Conservation (phyloP, 1,140 invertebrate species). For the Megalopta genalis region DNA sequence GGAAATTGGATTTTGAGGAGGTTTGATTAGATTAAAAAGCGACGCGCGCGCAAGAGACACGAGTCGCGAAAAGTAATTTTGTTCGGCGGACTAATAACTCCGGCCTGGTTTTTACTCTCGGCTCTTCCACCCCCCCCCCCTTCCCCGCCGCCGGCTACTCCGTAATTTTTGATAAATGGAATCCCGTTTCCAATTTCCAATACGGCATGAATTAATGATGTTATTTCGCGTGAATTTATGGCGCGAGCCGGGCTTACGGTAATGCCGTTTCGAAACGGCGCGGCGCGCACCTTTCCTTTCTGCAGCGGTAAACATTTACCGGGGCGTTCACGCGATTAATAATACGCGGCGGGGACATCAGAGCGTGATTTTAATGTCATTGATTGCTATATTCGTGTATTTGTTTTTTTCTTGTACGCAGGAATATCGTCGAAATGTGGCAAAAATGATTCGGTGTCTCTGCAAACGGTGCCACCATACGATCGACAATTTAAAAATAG, state of each 20-base stretch:
- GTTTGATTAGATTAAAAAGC: constrained; percentile 46
- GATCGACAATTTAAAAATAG: no score
- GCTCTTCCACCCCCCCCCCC: neutral
- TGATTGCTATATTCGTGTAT: no score
- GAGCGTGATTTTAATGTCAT: no score
- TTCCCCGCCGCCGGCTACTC: neutral
- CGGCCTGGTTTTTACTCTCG: neutral
- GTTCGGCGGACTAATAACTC: constrained; percentile 25
- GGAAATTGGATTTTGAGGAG: constrained; percentile 39
- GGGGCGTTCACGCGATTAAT: no score
- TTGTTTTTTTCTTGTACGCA: no score
- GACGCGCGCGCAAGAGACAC: constrained; percentile 18
- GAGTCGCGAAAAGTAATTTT: constrained; percentile 32
- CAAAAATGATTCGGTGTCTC: no score
- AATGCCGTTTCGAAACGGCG: neutral
- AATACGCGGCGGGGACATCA: no score
- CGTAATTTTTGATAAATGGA: constrained; percentile 2
- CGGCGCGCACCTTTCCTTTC: no score
- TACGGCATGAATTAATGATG: neutral
- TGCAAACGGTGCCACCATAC: no score
- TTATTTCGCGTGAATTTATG: neutral
- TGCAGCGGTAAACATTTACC: no score
- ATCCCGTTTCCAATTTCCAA: neutral
- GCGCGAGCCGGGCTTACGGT: no score
- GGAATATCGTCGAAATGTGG: no score